Evolutionary conservation across 2,797 vertebrate species (phyloP).

Genomic region (Tolypeutes matacus): DNA sequence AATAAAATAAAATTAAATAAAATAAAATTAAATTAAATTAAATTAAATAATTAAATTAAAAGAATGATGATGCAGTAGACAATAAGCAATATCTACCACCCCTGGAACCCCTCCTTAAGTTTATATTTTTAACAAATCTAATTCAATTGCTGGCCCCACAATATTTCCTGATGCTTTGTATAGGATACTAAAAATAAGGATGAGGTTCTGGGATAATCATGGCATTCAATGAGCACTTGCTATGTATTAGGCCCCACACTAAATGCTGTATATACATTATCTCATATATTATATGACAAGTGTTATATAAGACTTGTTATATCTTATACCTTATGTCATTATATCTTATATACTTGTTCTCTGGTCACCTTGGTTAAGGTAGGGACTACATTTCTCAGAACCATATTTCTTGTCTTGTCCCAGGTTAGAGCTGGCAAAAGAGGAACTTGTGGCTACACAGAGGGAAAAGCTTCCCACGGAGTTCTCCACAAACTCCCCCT

Average conservation of each 20-base stretch:
- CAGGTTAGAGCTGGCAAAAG: background rate
- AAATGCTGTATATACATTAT: no score
- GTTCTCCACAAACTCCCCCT: background rate
- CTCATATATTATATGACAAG: background rate
- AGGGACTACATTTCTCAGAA: background rate
- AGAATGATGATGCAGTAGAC: no score
- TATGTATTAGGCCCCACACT: no score
- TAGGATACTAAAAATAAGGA: background rate
- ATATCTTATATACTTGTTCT: background rate
- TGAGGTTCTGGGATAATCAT: background rate
- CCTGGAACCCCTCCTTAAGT: background rate
- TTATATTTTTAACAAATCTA: background rate
- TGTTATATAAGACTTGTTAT: background rate
- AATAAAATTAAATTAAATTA: no score
- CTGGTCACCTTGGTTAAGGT: background rate
- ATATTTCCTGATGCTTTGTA: background rate
- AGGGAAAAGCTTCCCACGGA: background rate
- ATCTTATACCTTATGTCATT: no score
- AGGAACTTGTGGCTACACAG: background rate
- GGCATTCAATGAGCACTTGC: no score
- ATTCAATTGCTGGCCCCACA: background rate
- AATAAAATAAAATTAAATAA: no score
- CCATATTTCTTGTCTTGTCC: background rate
- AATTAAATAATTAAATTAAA: no score
- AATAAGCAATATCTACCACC: background rate